phyloP scores from a whole-genome alignment of 2,797 vertebrate genomes.

The Phylloscopus collybita region DNA sequence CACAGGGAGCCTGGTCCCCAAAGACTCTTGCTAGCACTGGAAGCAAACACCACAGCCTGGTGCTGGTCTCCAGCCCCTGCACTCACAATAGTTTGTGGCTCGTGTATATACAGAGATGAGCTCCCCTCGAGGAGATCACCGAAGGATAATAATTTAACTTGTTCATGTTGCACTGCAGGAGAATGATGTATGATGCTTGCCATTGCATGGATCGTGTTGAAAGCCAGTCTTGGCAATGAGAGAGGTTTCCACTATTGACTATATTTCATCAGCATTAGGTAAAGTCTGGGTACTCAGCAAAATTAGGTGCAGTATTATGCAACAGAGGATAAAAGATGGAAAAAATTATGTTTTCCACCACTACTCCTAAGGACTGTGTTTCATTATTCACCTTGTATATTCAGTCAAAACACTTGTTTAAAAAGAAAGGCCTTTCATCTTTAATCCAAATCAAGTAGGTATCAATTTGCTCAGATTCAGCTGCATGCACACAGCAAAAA shows the following conservation, averaged over 20 bases:
- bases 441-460: slow-evolving; percentile 41
- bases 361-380: slow-evolving; percentile 26
- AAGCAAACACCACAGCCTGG: not conserved
- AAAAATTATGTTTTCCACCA: not conserved
- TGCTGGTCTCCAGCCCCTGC: slow-evolving; percentile 14
- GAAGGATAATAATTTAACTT: slow-evolving; percentile 37
- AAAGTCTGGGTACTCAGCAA: slow-evolving; percentile 51
- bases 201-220: slow-evolving; percentile 64
- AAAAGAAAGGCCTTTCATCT: slow-evolving; percentile 21
- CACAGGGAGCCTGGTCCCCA: not conserved
- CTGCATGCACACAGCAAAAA: slow-evolving; percentile 47
- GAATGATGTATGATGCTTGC: slow-evolving; percentile 61
- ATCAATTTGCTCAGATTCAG: slow-evolving; percentile 46
- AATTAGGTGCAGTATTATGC: slow-evolving; percentile 63
- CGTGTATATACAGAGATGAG: not conserved
- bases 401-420: slow-evolving; percentile 10
- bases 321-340: slow-evolving; percentile 20
- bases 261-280: slow-evolving; percentile 64
- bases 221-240: slow-evolving; percentile 50
- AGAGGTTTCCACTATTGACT: slow-evolving; percentile 48
- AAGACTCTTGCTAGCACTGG: not conserved
- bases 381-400: slow-evolving; percentile 37
- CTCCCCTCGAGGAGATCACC: not conserved
- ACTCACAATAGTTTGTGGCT: not conserved
- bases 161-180: slow-evolving; percentile 61